These are phyloP conservation scores for Heterochromis multidens DNA, from an alignment of 2,113 vertebrate species.

Conservation along the genomic window DNA sequence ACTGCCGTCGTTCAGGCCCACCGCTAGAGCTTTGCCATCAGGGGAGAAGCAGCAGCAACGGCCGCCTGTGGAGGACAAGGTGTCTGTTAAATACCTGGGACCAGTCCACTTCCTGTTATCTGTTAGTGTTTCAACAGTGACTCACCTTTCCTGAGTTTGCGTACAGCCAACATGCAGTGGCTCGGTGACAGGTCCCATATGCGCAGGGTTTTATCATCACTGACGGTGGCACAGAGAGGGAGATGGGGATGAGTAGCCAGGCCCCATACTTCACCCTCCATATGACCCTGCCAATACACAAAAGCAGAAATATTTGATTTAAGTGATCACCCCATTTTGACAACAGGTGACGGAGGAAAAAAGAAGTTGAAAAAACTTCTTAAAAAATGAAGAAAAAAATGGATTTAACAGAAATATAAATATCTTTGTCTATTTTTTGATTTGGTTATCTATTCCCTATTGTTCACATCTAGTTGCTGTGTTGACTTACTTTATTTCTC, in stretches of 20 bases:
- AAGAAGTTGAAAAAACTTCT: not conserved
- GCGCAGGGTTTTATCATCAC: constrained; percentile 96
- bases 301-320: not conserved
- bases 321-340: not conserved
- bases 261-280: constrained; percentile 99
- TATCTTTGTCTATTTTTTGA: not conserved
- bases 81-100: constrained; percentile 8
- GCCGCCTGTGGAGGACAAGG: constrained; percentile 78
- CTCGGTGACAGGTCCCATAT: constrained; percentile 99
- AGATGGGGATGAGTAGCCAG: constrained; percentile 96
- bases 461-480: too few relatives aligned
- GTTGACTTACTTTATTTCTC: not conserved
- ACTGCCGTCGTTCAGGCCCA: constrained; percentile 95
- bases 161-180: constrained; percentile 98
- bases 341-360: not conserved
- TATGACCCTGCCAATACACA: constrained; percentile 86
- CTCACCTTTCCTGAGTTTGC: constrained; percentile 96
- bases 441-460: not conserved
- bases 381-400: not conserved
- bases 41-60: constrained; percentile 98
- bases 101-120: not conserved
- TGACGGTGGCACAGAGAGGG: constrained; percentile 97
- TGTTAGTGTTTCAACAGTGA: not conserved
- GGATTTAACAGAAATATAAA: not conserved
- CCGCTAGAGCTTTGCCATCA: constrained; percentile 93